Evolutionary conservation across 1,140 invertebrate species (phyloP), one percentile per base, ranked within the genome.

Genomic region (Propsilocerus akamusi): DNA sequence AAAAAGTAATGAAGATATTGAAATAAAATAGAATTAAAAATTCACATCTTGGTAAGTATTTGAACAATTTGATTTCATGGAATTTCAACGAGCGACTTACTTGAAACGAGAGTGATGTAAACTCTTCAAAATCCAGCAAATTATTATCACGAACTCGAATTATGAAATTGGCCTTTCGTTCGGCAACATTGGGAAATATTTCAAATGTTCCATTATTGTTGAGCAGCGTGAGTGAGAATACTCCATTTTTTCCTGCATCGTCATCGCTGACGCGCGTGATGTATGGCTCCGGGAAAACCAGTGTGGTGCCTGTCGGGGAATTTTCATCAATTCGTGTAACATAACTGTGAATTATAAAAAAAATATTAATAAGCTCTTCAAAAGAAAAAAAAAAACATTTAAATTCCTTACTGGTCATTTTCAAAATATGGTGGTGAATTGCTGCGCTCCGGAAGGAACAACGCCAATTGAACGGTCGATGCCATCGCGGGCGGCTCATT

Each of bases 161-260:
- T 11, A 83, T 68, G 57, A 95, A 90, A 52, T 79, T 78, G 4
- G 82, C 77, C 52, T 77, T 75, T 47, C 83, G 76, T 62, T 88
- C 81, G 0, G 82, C 85, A n/a, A 88, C 83, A n/a, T 77, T 77
- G 0, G 90, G 90, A n/a, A 75, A 73, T 48, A 93, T 81, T 62
- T 90, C 83, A 62, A 94, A 94, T 3, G 85, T 88, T 14, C 82
- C 82, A 63, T 88, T 86, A 60, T 90, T 85, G 51, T 83, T 82
- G 14, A 80, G 69, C 49, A 94, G 60, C 30, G 76, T 75, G 6
- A 94, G 63, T 4, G 83, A 78, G 60, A 93, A 88, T 4, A 90
- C 80, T 20, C 86, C 86, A 58, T 86, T 85, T 58, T 86, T 83
- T 8, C 78, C 86, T 59, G 78, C 77, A 59, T 83, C 80, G 55